Conservation (phyloP, 2,797 vertebrate species). For the Micrastur ruficollis region DNA sequence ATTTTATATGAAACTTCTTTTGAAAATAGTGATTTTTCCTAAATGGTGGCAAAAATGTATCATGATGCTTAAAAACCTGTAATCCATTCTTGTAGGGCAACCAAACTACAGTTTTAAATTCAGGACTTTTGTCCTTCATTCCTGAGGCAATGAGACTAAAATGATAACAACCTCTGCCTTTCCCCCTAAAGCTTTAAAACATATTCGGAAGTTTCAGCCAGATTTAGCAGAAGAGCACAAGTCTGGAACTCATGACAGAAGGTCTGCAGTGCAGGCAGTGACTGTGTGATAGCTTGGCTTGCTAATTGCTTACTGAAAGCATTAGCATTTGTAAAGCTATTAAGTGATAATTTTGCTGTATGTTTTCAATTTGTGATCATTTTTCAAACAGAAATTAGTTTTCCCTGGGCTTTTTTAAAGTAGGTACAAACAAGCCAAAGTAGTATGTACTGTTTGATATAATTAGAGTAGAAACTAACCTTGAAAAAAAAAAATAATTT, state of each 20-base stretch:
- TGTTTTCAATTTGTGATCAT: neutral
- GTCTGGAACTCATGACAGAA: neutral
- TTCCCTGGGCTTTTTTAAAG: neutral
- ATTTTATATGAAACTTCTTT: neutral
- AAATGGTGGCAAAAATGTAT: neutral
- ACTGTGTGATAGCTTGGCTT: neutral
- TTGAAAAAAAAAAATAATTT: neutral
- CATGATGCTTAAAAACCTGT: neutral
- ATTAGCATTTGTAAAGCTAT: neutral
- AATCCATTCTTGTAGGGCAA: neutral
- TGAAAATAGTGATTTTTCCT: constrained; percentile 19
- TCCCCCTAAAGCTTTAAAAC: neutral
- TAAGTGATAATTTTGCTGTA: neutral
- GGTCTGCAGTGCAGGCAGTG: neutral
- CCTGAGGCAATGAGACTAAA: neutral
- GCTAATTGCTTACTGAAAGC: neutral
- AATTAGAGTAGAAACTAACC: neutral
- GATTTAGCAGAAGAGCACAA: neutral
- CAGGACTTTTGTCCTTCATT: neutral
- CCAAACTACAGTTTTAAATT: neutral
- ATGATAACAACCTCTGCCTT: neutral
- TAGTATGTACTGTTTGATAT: neutral
- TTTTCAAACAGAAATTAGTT: neutral
- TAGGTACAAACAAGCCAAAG: neutral
- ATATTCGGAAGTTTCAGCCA: neutral